Conservation (phyloP, 2,797 vertebrate genomes). For the Acestrorhynchus altus region DNA sequence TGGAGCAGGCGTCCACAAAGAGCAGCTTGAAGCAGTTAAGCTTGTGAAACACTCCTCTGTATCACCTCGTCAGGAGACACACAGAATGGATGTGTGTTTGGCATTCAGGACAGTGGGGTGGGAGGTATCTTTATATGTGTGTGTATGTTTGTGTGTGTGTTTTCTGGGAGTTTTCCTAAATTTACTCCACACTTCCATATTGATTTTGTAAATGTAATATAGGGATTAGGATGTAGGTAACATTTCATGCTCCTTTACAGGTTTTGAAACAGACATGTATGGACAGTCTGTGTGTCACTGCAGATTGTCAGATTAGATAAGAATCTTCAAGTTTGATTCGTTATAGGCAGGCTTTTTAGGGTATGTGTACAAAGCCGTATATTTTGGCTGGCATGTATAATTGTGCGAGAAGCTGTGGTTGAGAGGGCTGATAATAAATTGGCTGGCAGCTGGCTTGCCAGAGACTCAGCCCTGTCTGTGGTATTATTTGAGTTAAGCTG, state of each 20-base stretch:
- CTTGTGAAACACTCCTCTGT: slow-evolving; percentile 63
- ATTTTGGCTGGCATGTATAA: slow-evolving; percentile 46
- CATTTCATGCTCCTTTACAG: not conserved
- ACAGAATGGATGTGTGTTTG: slow-evolving; percentile 46
- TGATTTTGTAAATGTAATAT: not conserved
- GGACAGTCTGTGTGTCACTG: not conserved
- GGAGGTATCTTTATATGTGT: slow-evolving; percentile 47
- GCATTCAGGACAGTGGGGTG: slow-evolving; percentile 23
- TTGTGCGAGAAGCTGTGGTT: slow-evolving; percentile 54
- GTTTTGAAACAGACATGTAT: slow-evolving; percentile 12
- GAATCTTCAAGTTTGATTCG: slow-evolving; percentile 29
- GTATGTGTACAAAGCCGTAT: slow-evolving; percentile 36
- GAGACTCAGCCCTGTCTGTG: slow-evolving; percentile 52
- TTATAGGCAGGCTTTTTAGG: slow-evolving; percentile 23
- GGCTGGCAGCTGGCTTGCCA: slow-evolving; percentile 61
- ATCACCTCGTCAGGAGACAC: slow-evolving; percentile 76
- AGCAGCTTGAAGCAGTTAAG: slow-evolving; percentile 65
- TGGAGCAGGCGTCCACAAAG: slow-evolving; percentile 58
- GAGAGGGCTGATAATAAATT: slow-evolving; percentile 65
- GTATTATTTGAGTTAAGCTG: slow-evolving; percentile 58
- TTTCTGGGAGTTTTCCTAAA: not conserved
- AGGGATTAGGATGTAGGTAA: not conserved
- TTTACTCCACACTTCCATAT: not conserved
- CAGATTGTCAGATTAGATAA: slow-evolving; percentile 9
- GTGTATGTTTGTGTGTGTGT: slow-evolving; percentile 42